Evolutionary conservation across 2,113 vertebrate genomes (phyloP).

Genomic region (Carassius carassius): DNA sequence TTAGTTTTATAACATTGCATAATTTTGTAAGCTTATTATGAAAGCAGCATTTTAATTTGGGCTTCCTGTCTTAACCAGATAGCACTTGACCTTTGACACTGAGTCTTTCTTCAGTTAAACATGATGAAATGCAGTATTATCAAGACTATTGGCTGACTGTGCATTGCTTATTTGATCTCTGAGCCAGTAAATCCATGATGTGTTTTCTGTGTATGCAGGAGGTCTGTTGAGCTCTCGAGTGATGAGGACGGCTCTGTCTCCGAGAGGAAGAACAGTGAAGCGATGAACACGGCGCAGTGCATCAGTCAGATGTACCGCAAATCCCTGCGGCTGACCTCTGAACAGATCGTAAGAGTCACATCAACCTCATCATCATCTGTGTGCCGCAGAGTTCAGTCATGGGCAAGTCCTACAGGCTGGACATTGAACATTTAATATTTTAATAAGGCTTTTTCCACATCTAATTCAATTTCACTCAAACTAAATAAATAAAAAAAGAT

Average conservation of each 20-base stretch:
- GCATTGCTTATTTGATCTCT: background rate
- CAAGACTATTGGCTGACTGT: background rate
- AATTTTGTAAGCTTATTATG: background rate
- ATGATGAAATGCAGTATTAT: background rate
- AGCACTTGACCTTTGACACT: background rate
- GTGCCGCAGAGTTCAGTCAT: background rate
- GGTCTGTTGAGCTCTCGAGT: conserved; percentile 68
- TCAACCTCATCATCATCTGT: background rate
- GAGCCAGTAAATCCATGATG: background rate
- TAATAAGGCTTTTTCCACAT: too few species aligned
- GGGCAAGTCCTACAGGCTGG: background rate
- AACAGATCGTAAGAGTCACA: conserved; percentile 83
- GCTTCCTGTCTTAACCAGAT: background rate
- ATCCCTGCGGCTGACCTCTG: conserved; percentile 86
- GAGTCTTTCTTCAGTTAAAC: background rate
- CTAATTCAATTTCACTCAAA: too few species aligned
- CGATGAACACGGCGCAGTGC: conserved; percentile 61
- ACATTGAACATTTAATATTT: too few species aligned
- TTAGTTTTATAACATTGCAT: background rate
- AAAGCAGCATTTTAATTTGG: background rate
- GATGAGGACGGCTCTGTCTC: conserved; percentile 67
- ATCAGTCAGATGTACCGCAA: conserved; percentile 82
- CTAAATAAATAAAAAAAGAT: too few species aligned
- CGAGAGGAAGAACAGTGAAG: conserved; percentile 53
- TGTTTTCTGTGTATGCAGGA: conserved; percentile 58